These are phyloP conservation scores for Drosophila orosa DNA, from an alignment of 1,140 invertebrate genomes.

Conservation along the genomic window DNA sequence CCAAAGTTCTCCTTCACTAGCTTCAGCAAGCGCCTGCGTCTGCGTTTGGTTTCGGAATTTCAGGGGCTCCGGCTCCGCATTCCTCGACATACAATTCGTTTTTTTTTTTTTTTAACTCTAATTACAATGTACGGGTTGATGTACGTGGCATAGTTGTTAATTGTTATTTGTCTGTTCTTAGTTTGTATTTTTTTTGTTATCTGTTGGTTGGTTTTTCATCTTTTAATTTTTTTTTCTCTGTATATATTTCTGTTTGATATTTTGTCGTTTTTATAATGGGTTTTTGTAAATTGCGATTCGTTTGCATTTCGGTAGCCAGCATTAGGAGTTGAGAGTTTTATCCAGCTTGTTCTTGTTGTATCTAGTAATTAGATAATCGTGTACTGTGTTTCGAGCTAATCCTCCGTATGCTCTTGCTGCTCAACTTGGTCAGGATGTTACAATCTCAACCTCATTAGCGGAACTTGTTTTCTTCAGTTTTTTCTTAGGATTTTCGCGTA, in stretches of 20 bases:
- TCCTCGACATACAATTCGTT: constrained; percentile 31
- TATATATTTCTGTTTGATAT: constrained; percentile 30
- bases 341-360: constrained; percentile 22
- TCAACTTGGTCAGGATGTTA: constrained; percentile 39
- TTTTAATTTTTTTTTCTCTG: constrained; percentile 46
- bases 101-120: constrained; percentile 38
- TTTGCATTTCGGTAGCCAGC: constrained; percentile 69
- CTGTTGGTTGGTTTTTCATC: constrained; percentile 12
- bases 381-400: constrained; percentile 14
- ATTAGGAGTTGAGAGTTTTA: constrained; percentile 43
- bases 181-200: constrained; percentile 19
- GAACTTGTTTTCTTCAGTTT: constrained; percentile 43
- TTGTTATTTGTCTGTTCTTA: constrained; percentile 49
- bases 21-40: constrained; percentile 61
- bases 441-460: constrained; percentile 40
- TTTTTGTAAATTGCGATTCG: constrained; percentile 57
- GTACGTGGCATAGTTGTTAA: constrained; percentile 51
- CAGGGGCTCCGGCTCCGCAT: constrained; percentile 24
- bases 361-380: constrained; percentile 37
- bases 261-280: constrained; percentile 42
- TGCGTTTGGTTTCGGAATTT: constrained; percentile 25
- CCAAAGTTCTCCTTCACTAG: constrained; percentile 53
- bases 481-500: constrained; percentile 44
- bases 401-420: constrained; percentile 29
- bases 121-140: constrained; percentile 47